These are phyloP conservation scores for Ectropis crepuscularia DNA, from an alignment of 2,888 invertebrate species.

Conservation along the genomic window DNA sequence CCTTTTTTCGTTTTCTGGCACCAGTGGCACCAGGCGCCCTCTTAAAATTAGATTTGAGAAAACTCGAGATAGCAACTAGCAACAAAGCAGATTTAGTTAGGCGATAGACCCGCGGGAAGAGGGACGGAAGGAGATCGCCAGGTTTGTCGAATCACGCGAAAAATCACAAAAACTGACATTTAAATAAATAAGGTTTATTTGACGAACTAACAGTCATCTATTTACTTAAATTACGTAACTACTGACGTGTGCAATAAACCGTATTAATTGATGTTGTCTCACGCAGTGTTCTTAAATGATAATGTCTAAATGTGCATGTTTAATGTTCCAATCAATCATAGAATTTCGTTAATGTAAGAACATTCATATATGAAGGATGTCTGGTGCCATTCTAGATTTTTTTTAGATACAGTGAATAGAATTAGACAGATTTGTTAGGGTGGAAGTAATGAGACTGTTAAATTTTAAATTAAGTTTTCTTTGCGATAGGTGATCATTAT, in stretches of 20 bases:
- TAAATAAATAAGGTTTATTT: not conserved
- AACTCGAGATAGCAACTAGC: no score
- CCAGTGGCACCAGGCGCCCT: no score
- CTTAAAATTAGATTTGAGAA: no score
- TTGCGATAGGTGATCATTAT: no score
- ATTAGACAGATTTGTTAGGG: not conserved
- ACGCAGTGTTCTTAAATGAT: not conserved
- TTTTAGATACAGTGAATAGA: constrained; percentile 5
- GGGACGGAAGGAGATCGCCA: no score
- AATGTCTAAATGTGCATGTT: constrained; percentile 1
- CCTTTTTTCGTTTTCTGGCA: no score
- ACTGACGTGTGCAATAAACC: not conserved
- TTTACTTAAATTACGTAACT: not conserved
- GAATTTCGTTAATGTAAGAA: constrained; percentile 9
- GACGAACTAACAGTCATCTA: no score
- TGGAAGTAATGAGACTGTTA: not conserved
- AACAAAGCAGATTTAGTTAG: no score
- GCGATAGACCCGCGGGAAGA: no score
- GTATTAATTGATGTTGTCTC: constrained; percentile 1
- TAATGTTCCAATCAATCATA: constrained; percentile 14
- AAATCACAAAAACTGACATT: not conserved
- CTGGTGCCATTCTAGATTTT: constrained; percentile 17
- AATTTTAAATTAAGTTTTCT: no score
- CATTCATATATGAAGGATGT: constrained; percentile 13
- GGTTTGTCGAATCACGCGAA: no score